Percentiles rank a stretch among this genome's conserved stretches.
These are phyloP conservation scores for Glyptemys insculpta DNA, from an alignment of 2,797 vertebrate species.

Conservation along the genomic window DNA sequence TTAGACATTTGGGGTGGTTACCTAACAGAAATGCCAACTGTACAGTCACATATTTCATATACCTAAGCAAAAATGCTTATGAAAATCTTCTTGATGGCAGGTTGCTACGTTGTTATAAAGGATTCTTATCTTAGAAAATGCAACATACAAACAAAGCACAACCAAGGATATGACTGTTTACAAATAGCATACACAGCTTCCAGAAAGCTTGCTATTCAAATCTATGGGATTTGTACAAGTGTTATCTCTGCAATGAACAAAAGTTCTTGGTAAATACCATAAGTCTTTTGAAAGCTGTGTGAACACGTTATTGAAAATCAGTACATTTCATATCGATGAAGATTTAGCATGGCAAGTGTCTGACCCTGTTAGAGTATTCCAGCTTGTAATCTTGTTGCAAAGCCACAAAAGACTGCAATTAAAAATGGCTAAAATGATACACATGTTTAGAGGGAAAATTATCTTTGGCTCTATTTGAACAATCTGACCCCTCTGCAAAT, in stretches of 20 bases:
- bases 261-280: neutral
- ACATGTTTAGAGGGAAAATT: slow-evolving; percentile 50
- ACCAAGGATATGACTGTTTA: neutral
- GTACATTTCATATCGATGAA: neutral
- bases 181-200: neutral
- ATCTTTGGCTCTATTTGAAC: slow-evolving; percentile 36
- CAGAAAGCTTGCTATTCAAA: neutral
- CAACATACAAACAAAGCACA: slow-evolving; percentile 21
- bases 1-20: slow-evolving; percentile 46
- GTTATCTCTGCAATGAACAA: neutral
- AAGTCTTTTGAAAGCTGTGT: neutral
- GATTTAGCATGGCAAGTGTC: neutral
- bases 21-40: neutral
- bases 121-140: slow-evolving; percentile 4
- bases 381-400: slow-evolving; percentile 47
- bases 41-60: neutral
- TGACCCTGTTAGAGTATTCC: slow-evolving; percentile 15
- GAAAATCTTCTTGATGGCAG: slow-evolving; percentile 29
- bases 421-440: slow-evolving; percentile 52
- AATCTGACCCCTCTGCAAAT: slow-evolving; percentile 50
- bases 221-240: neutral
- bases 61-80: slow-evolving; percentile 60
- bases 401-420: slow-evolving; percentile 56
- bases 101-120: neutral
- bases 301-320: slow-evolving; percentile 3